A percentile compares a stretch with the other conserved stretches of the same genome.
Conservation (phyloP, 2,113 vertebrate species). For the Herpailurus yagouaroundi region DNA sequence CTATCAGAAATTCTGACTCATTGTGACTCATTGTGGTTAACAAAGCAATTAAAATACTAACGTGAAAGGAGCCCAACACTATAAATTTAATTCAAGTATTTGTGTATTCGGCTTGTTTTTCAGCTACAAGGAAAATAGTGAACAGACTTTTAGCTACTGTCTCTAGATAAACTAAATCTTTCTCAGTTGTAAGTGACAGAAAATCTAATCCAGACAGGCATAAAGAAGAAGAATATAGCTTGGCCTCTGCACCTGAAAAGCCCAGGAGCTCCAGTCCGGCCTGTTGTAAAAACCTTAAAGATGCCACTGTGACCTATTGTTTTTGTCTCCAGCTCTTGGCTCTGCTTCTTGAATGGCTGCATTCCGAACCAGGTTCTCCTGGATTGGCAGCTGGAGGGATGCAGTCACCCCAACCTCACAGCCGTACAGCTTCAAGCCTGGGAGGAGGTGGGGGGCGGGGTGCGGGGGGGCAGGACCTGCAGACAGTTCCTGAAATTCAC, state of each 20-base stretch:
- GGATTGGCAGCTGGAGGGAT: accelerated
- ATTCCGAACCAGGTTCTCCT: not conserved
- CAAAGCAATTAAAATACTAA: conserved; percentile 59
- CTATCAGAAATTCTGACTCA: conserved; percentile 61
- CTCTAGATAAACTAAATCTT: not conserved
- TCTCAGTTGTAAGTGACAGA: not conserved
- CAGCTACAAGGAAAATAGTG: conserved; percentile 55
- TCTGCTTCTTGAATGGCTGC: not conserved
- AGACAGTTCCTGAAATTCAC: not conserved
- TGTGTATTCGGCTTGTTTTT: conserved; percentile 47
- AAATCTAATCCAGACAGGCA: not conserved
- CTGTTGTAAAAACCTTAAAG: not conserved
- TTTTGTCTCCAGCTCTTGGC: not conserved
- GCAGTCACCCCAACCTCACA: not conserved
- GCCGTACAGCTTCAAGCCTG: not conserved
- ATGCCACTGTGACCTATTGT: not conserved
- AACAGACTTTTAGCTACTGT: not conserved
- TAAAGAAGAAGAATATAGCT: not conserved
- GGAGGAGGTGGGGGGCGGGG: accelerated
- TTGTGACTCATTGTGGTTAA: conserved; percentile 20
- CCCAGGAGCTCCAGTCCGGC: not conserved
- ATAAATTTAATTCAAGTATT: conserved; percentile 71
- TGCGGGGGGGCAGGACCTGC: accelerated
- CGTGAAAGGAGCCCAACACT: conserved; percentile 60
- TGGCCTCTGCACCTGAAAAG: not conserved